phyloP scores from a whole-genome alignment of 1,140 invertebrate species.

The Gryon sp. region DNA sequence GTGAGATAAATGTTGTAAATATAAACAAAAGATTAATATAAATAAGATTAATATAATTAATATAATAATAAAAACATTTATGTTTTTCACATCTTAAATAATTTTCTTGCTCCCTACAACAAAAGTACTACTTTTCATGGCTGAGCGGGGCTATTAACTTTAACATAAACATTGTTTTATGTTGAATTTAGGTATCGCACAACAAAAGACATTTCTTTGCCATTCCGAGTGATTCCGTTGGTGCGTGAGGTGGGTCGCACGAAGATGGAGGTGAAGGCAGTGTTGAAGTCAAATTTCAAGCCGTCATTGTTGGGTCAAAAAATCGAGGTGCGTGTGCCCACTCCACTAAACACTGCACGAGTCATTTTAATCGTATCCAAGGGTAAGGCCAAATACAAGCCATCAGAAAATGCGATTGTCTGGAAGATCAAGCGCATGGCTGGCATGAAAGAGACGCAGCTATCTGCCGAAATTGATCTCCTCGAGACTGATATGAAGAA shows the following conservation, averaged over 20 bases:
- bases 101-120: too few relatives aligned
- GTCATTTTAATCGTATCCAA: slow-evolving; percentile 99
- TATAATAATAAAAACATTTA: neutral
- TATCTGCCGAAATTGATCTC: slow-evolving; percentile 99
- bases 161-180: neutral
- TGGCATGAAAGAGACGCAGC: slow-evolving; percentile 99
- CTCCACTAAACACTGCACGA: slow-evolving; percentile 98
- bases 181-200: slow-evolving; percentile 91
- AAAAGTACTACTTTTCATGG: too few relatives aligned
- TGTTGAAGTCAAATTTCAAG: slow-evolving; percentile 99
- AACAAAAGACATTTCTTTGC: slow-evolving; percentile 99
- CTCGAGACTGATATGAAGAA: slow-evolving; percentile 99
- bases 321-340: slow-evolving; percentile 99
- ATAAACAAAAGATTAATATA: too few relatives aligned
- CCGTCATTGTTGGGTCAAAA: slow-evolving; percentile 98
- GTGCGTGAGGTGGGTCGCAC: slow-evolving; percentile 98
- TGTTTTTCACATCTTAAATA: too few relatives aligned
- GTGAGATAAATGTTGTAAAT: too few relatives aligned
- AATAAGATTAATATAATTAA: neutral
- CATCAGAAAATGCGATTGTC: slow-evolving; percentile 99
- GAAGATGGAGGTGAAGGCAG: slow-evolving; percentile 99
- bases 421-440: slow-evolving; percentile 99
- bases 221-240: slow-evolving; percentile 99
- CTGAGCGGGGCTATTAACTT: too few relatives aligned
- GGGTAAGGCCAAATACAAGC: slow-evolving; percentile 99